A percentile compares a stretch with the other conserved stretches of the same genome.
phyloP scores from a whole-genome alignment of 1,140 invertebrate species.

The Eriosoma lanigerum region DNA sequence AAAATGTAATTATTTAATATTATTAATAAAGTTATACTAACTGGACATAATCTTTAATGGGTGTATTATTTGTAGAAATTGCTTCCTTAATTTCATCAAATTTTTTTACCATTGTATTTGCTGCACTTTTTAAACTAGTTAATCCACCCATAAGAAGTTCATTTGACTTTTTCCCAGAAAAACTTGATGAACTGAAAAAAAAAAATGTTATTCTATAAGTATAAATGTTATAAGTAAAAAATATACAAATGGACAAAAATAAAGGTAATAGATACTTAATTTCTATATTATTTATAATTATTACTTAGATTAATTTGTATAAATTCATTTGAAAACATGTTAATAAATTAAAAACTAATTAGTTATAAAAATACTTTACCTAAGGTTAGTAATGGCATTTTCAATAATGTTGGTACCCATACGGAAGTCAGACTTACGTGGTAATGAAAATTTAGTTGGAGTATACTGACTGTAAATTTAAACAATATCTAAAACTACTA shows the following conservation, averaged over 20 bases:
- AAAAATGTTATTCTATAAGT: constrained; percentile 25
- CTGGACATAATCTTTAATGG: constrained; percentile 67
- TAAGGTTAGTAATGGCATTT: constrained; percentile 70
- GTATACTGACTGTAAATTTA: constrained; percentile 71
- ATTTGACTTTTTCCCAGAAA: constrained; percentile 84
- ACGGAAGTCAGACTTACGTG: constrained; percentile 71
- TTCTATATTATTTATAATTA: background rate
- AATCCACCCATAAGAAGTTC: constrained; percentile 82
- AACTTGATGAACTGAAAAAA: constrained; percentile 71
- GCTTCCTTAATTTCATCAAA: constrained; percentile 92
- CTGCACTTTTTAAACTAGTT: constrained; percentile 82
- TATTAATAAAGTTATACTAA: constrained; percentile 52
- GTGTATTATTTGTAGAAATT: constrained; percentile 82
- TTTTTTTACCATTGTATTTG: constrained; percentile 82
- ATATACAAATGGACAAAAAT: background rate
- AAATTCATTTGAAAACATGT: background rate
- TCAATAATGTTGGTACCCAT: constrained; percentile 72
- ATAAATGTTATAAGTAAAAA: background rate
- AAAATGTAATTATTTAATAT: no score
- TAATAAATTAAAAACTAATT: background rate
- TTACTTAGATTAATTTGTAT: no score
- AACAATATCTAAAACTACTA: constrained; percentile 34
- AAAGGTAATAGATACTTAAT: background rate
- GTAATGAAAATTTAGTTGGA: constrained; percentile 72
- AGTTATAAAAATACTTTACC: constrained; percentile 62